phyloP scores from a whole-genome alignment of 2,113 vertebrate genomes.

The Oncorhynchus clarkii region DNA sequence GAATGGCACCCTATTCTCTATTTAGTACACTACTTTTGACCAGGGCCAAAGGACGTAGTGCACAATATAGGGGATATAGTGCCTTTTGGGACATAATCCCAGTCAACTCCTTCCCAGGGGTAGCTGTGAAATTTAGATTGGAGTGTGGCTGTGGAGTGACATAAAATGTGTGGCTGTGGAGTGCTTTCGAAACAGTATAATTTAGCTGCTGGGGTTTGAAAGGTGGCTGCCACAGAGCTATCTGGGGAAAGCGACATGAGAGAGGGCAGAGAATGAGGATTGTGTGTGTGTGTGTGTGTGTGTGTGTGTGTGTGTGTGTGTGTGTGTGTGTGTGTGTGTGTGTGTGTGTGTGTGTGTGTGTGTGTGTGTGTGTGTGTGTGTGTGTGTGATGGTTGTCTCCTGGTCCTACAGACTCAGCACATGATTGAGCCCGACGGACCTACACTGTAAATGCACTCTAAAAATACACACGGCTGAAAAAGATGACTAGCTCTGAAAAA shows the following conservation, averaged over 20 bases:
- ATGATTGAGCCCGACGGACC: constrained; percentile 30
- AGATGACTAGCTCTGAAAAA: too few species aligned
- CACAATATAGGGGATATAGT: background rate
- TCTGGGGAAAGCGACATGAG: constrained; percentile 10
- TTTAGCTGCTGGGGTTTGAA: constrained; percentile 23
- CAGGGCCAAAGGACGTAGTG: too few species aligned
- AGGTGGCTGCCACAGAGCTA: constrained; percentile 12
- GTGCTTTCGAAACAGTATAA: constrained; percentile 21
- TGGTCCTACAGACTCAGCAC: constrained; percentile 19
- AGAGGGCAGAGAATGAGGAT: constrained; percentile 10
- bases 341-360: too few species aligned
- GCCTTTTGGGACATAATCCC: constrained; percentile 20
- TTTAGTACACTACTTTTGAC: too few species aligned
- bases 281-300: background rate
- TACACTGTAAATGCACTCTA: constrained; percentile 41
- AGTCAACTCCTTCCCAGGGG: constrained; percentile 1
- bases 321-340: too few species aligned
- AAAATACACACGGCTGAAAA: constrained; percentile 39
- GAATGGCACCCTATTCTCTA: too few species aligned
- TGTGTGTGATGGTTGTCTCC: background rate
- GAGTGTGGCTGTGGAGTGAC: background rate
- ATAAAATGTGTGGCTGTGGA: background rate
- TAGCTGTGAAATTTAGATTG: constrained; percentile 32
- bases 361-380: too few species aligned
- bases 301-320: too few species aligned